Evolutionary conservation across 1,140 invertebrate genomes (phyloP), one percentile per base, ranked within the genome.

Genomic region (Neodiprion virginianus): DNA sequence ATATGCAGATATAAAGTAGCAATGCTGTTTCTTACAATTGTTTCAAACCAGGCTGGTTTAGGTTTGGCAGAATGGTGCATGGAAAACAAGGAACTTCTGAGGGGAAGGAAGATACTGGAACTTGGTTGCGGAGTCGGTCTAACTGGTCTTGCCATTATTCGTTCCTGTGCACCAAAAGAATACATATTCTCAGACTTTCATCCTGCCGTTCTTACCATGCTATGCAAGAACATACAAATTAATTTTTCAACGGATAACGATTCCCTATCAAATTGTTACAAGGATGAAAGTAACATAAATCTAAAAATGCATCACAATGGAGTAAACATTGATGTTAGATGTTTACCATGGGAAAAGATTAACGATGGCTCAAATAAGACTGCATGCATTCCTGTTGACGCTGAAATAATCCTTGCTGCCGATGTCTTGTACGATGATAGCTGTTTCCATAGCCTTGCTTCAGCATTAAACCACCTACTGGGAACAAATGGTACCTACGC

Each of bases 81-180:
- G 28, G 73, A 76, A 74, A 88, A 91, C 78, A 85, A 79, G 78
- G 48, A 81, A 28, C 48, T 75, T 40, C 80, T 92, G 1, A 48
- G 79, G 17, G 74, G 78, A 14, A 90, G 90, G 86, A 81, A 73
- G 69, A 74, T 92, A n/a, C 72, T 92, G 10, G 91, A 92, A 85
- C 82, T 92, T 71, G 91, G 91, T 71, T 90, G 89, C 48, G 91
- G 91, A 67, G 83, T 90, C 70, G 91, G 91, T 68, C 83, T 92
- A 71, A 86, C 89, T 48, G 91, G 91, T 66, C 77, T 92, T n/a
- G 82, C 84, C 9, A 75, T 89, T 68, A 81, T 87, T 48, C 80
- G 85, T 48, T 79, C 81, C 68, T 91, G 90, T 77, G 77, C 77
- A 17, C 88, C 90, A n/a, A 85, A 84, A 74, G 76, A 81, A 69